Percentiles rank a stretch among this genome's conserved stretches.
phyloP scores from a whole-genome alignment of 2,797 vertebrate genomes.

The Brotula barbata region DNA sequence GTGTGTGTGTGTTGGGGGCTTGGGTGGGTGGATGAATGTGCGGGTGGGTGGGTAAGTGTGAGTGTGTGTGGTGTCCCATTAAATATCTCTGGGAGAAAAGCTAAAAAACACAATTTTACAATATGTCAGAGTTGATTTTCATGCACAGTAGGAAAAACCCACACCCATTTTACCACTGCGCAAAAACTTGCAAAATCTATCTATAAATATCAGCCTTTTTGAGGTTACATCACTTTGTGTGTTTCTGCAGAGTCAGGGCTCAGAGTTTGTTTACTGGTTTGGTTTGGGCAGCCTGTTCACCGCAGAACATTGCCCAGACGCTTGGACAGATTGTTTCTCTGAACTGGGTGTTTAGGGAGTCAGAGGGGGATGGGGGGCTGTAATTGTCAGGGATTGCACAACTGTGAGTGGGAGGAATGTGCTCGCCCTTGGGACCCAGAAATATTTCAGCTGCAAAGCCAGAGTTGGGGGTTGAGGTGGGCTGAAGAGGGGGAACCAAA shows the following conservation, averaged over 20 bases:
- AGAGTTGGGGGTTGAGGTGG: slow-evolving; percentile 48
- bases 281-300: slow-evolving; percentile 58
- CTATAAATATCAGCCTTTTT: slow-evolving; percentile 36
- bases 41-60: too few relatives aligned
- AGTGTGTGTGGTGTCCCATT: neutral
- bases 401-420: slow-evolving; percentile 76
- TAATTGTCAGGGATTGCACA: slow-evolving; percentile 78
- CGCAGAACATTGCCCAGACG: slow-evolving; percentile 72
- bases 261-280: slow-evolving; percentile 63
- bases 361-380: slow-evolving; percentile 49
- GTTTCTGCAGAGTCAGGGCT: slow-evolving; percentile 59
- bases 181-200: slow-evolving; percentile 19
- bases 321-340: slow-evolving; percentile 62
- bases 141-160: neutral
- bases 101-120: neutral
- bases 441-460: slow-evolving; percentile 74
- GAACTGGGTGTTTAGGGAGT: slow-evolving; percentile 64
- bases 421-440: slow-evolving; percentile 70
- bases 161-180: neutral
- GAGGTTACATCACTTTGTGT: slow-evolving; percentile 47
- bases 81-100: neutral
- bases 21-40: too few relatives aligned
- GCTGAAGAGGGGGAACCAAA: slow-evolving; percentile 27
- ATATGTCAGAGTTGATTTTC: slow-evolving; percentile 5
- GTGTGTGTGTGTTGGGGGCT: neutral